A percentile compares a stretch with the other conserved stretches of the same genome.
These are phyloP conservation scores for Steinernema carpocapsae DNA, from an alignment of 2,888 invertebrate species.

Conservation along the genomic window DNA sequence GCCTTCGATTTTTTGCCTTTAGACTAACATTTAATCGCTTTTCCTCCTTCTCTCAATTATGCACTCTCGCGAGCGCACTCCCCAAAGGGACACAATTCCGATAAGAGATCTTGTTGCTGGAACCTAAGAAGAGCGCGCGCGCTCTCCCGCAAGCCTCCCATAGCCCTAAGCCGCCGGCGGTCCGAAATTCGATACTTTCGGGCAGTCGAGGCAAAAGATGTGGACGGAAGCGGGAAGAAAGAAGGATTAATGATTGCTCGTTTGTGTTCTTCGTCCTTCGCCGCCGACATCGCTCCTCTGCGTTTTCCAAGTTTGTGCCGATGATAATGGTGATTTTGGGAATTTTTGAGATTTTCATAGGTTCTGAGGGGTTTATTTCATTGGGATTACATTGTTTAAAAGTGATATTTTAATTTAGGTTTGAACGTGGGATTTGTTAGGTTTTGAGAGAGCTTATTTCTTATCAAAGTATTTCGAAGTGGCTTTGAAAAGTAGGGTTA, in stretches of 20 bases:
- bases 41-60: conserved; percentile 8
- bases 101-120: not conserved
- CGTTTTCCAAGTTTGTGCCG: not conserved
- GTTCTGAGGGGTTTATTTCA: not conserved
- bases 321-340: not conserved
- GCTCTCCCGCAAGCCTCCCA: not conserved
- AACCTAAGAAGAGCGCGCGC: not conserved
- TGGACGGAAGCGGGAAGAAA: not conserved
- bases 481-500: not conserved
- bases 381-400: not conserved
- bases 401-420: not conserved
- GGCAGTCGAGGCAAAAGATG: not conserved
- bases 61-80: too few species aligned
- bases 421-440: not conserved
- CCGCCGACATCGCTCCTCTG: not conserved
- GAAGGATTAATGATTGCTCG: conserved; percentile 13
- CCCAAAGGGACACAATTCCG: too few species aligned
- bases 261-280: not conserved
- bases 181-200: conserved; percentile 22
- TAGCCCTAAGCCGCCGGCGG: not conserved
- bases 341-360: not conserved
- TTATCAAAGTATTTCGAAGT: not conserved
- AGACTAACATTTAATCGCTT: too few species aligned
- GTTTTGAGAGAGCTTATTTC: not conserved
- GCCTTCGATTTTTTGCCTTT: too few species aligned